Base-by-base conservation (phyloP, 1,140 invertebrate genomes). In the Dendrolimus punctatus region DNA sequence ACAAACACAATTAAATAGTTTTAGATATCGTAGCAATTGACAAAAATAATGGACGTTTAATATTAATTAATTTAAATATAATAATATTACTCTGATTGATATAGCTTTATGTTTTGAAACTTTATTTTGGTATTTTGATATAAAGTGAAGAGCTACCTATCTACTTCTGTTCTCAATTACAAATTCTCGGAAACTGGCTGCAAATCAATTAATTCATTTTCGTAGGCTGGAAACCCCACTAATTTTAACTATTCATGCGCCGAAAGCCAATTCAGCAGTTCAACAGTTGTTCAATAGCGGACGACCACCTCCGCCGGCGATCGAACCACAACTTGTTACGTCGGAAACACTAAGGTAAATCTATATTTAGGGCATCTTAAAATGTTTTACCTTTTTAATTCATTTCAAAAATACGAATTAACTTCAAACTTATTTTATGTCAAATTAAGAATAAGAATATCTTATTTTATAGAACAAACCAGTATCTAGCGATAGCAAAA, bases 291-390 rank as follows among this genome's bases (percentile, higher is more conserved):
- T 85, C 64, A 82, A 78, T 54, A 84, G 76, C 51, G 67, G 73
- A 39, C 53, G 82, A 9, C 82, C 82, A 6, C 82, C 82, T 5
- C 82, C 80, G 5, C 80, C 82, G 0, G 77, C 82, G 5, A 82
- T 85, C 38, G 82, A 85, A 56, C 74, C 79, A 4, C 80, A 84
- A 41, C 55, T 78, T 42, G 73, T 85, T 53, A 84, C 80, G 9
- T 85, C 82, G 8, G 82, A 85, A 64, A 82, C 80, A n/a, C 67
- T 83, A 37, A 76, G 81, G 81, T 85, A 67, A 50, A 23, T n/a
- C n/a, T 9, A 9, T 49, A 6, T n/a, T 4, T 41, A 6, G 42
- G 42, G 5, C 3, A 8, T 9, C 42, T 9, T 5, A 9, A 8
- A 9, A 9, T 43, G 42, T n/a, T n/a, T n/a, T n/a, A 43, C 42